Evolutionary conservation across 2,113 vertebrate genomes (phyloP).

Genomic region (Poeciliopsis prolifica): DNA sequence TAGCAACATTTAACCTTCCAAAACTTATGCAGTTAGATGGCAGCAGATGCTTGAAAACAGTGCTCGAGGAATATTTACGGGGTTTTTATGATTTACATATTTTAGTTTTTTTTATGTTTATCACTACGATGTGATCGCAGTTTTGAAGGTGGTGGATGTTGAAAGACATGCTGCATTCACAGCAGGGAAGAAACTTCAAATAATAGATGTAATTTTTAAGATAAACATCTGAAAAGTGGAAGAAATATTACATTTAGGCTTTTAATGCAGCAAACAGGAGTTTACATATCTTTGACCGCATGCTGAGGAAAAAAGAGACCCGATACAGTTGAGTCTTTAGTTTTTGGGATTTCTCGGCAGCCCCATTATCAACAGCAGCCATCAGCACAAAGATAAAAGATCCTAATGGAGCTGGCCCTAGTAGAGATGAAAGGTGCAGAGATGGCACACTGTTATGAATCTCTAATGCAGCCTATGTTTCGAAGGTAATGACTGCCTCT

Average conservation of each 20-base stretch:
- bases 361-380: constrained; percentile 79
- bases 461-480: constrained; percentile 76
- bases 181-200: constrained; percentile 1
- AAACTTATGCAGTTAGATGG: constrained; percentile 23
- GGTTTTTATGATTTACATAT: not conserved
- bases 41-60: constrained; percentile 19
- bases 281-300: constrained; percentile 40
- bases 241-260: constrained; percentile 3
- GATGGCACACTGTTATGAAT: constrained; percentile 75
- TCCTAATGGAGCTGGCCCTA: constrained; percentile 79
- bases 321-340: constrained; percentile 73
- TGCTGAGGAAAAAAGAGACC: constrained; percentile 56
- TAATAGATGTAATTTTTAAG: constrained; percentile 6
- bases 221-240: not conserved
- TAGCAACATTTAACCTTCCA: constrained; percentile 51
- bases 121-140: constrained; percentile 3
- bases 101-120: constrained; percentile 4
- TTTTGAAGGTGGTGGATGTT: constrained; percentile 8
- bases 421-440: constrained; percentile 80
- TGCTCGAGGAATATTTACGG: not conserved
- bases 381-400: constrained; percentile 81
- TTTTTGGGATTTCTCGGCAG: constrained; percentile 80
- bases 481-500: constrained; percentile 74
- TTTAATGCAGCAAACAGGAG: constrained; percentile 20
- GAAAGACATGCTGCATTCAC: not conserved